A percentile compares a stretch with the other conserved stretches of the same genome.
Evolutionary conservation across 2,113 vertebrate species (phyloP).

Genomic region (Nanorana parkeri): DNA sequence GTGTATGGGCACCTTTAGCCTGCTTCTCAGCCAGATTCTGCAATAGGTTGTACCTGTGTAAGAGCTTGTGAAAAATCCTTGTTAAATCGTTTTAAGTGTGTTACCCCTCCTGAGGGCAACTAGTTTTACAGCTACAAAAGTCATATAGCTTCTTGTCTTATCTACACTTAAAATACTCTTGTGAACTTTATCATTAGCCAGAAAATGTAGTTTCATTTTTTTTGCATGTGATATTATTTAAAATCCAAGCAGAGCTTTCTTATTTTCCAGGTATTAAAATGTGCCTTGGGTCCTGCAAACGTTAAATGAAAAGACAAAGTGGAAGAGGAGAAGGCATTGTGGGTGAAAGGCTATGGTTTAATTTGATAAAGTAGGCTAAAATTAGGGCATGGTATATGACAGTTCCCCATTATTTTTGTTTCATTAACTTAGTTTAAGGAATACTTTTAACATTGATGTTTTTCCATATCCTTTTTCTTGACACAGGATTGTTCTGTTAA

Average conservation of each 20-base stretch:
- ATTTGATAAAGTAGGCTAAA: constrained; percentile 76
- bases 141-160: background rate
- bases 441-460: constrained; percentile 69
- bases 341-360: constrained; percentile 76
- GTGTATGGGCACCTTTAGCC: too few relatives aligned
- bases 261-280: constrained; percentile 62
- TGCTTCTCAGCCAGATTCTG: too few relatives aligned
- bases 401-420: constrained; percentile 77
- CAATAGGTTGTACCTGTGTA: too few relatives aligned
- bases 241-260: constrained; percentile 52
- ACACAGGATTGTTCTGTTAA: constrained; percentile 66
- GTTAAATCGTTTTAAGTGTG: too few relatives aligned
- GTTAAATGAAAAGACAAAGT: constrained; percentile 71
- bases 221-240: constrained; percentile 50
- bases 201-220: constrained; percentile 34
- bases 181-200: constrained; percentile 41
- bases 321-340: constrained; percentile 56
- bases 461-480: constrained; percentile 67
- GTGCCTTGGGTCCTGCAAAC: constrained; percentile 58
- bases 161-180: constrained; percentile 9
- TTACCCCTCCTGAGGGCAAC: too few relatives aligned
- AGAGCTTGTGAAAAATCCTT: too few relatives aligned
- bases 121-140: too few relatives aligned
- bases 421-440: constrained; percentile 71
- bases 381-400: constrained; percentile 71